These are phyloP conservation scores for Coecobrya sp. DNA, from an alignment of 2,888 invertebrate species.

Conservation along the genomic window DNA sequence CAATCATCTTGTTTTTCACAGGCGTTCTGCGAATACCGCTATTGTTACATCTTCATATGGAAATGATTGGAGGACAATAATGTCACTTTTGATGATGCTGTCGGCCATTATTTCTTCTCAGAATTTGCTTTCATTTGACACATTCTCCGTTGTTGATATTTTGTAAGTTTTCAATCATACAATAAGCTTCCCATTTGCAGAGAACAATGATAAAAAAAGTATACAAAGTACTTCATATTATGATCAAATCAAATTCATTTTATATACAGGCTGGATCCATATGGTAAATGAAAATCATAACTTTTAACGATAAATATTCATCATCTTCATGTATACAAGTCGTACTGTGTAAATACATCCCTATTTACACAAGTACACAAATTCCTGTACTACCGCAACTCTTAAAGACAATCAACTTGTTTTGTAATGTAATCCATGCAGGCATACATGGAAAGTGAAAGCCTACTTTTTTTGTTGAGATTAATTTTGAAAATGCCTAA, in stretches of 20 bases:
- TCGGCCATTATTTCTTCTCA: constrained; percentile 21
- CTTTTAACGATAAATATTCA: no score
- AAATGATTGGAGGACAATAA: neutral
- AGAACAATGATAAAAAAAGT: neutral
- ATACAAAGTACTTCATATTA: neutral
- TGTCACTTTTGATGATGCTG: constrained; percentile 29
- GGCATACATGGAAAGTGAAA: constrained; percentile 37
- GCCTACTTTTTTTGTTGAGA: neutral
- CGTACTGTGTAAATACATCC: no score
- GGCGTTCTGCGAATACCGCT: neutral
- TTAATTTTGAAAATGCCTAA: neutral
- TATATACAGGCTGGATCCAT: neutral
- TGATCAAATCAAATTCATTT: neutral
- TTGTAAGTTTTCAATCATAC: neutral
- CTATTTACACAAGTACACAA: neutral
- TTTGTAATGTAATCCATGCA: neutral
- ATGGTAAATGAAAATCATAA: neutral
- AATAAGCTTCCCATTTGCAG: neutral
- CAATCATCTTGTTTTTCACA: neutral
- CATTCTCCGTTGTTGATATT: constrained; percentile 2
- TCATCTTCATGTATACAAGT: no score
- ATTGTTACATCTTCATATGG: constrained; percentile 9
- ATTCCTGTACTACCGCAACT: neutral
- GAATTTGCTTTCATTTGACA: neutral
- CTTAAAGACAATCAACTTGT: neutral